Conservation (phyloP, 2,113 vertebrate genomes). For the Mesembrinibis cayennensis region DNA sequence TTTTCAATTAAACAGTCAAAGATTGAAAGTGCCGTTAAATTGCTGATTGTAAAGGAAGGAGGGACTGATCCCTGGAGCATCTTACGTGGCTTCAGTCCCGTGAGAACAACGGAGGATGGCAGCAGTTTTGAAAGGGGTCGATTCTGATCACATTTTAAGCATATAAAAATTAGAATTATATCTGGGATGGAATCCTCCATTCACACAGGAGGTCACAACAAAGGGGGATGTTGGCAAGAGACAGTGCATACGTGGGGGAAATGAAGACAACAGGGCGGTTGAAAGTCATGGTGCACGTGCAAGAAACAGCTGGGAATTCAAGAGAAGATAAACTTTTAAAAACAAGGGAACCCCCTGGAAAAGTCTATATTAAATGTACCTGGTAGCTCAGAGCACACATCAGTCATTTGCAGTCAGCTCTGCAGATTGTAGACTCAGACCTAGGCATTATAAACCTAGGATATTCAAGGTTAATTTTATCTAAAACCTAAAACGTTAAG, state of each 20-base stretch:
- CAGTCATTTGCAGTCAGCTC: neutral
- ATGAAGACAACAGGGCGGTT: neutral
- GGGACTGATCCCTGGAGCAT: neutral
- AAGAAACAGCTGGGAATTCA: neutral
- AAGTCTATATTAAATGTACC: neutral
- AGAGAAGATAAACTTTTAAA: neutral
- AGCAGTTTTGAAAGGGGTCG: neutral
- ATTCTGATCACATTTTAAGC: neutral
- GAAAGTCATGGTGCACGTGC: neutral
- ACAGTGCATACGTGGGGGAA: neutral
- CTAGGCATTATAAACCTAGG: neutral
- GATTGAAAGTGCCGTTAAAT: neutral
- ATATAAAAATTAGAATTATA: neutral
- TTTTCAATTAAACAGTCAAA: neutral
- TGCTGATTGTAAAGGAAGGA: neutral
- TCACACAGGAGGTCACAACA: neutral
- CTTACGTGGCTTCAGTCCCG: neutral
- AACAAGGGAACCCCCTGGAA: neutral
- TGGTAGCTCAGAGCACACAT: neutral
- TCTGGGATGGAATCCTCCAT: neutral
- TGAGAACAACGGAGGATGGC: neutral
- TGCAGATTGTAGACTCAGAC: neutral
- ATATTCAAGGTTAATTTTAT: neutral
- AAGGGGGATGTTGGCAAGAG: neutral
- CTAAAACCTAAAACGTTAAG: neutral